phyloP scores from a whole-genome alignment of 1,140 invertebrate species.

The Paraescarpia echinospica region DNA sequence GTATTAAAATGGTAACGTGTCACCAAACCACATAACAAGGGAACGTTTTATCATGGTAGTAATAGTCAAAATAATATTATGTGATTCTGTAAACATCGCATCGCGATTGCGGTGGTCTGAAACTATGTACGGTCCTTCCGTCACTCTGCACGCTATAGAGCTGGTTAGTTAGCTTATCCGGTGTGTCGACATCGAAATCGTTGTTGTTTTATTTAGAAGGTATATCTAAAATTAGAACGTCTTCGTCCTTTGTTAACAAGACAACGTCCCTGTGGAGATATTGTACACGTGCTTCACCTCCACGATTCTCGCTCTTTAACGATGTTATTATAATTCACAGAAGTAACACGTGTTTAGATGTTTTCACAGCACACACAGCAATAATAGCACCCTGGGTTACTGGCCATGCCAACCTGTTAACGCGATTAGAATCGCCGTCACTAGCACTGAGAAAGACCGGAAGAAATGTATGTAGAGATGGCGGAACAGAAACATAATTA shows the following conservation, averaged over 20 bases:
- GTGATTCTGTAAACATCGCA: background rate
- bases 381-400: too few relatives aligned
- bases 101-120: background rate
- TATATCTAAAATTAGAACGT: background rate
- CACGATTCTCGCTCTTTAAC: background rate
- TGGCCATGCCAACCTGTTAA: too few relatives aligned
- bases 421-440: too few relatives aligned
- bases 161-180: background rate
- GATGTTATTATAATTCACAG: too few relatives aligned
- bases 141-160: background rate
- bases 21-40: background rate
- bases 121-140: background rate
- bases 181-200: background rate
- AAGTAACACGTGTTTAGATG: too few relatives aligned
- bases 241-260: background rate
- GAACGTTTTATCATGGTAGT: background rate
- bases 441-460: too few relatives aligned
- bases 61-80: background rate
- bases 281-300: background rate
- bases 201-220: background rate
- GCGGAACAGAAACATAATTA: too few relatives aligned
- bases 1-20: background rate
- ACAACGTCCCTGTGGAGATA: background rate
- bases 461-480: too few relatives aligned
- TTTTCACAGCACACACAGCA: too few relatives aligned